A percentile compares a stretch with the other conserved stretches of the same genome.
Evolutionary conservation across 2,888 invertebrate species (phyloP).

Genomic region (Timema podura): DNA sequence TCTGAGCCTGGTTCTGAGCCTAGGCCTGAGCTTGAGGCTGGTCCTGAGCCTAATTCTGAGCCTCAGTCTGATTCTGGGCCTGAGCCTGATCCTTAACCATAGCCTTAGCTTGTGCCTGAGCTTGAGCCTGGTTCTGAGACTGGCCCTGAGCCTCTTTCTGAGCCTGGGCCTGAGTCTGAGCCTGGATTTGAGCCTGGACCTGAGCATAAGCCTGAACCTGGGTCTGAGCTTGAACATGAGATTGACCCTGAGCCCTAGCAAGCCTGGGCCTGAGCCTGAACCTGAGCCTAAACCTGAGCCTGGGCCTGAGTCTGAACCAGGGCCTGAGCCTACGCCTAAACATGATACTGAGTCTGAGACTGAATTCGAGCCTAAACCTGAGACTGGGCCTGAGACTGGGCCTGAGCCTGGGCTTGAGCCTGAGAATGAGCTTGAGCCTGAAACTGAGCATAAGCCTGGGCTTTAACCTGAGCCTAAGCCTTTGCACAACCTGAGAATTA

Average conservation of each 20-base stretch:
- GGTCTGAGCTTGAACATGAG: constrained; percentile 36
- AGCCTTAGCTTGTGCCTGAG: neutral
- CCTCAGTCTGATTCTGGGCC: constrained; percentile 5
- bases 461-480: too few relatives aligned
- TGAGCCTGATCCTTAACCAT: neutral
- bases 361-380: neutral
- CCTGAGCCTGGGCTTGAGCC: constrained; percentile 10
- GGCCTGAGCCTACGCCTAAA: constrained; percentile 33
- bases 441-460: constrained; percentile 25
- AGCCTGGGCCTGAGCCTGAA: constrained; percentile 23
- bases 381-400: constrained; percentile 2
- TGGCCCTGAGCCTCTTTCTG: neutral
- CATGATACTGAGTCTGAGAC: constrained; percentile 21
- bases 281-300: neutral
- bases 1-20: constrained; percentile 27
- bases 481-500: too few relatives aligned
- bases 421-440: constrained; percentile 30
- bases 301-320: constrained; percentile 30
- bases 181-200: constrained; percentile 28
- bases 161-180: neutral
- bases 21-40: constrained; percentile 22
- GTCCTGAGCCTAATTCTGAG: neutral
- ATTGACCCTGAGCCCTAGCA: too few relatives aligned
- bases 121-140: neutral
- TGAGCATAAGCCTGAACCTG: constrained; percentile 27